phyloP scores from a whole-genome alignment of 2,888 invertebrate species.

The Pammene fasciana region DNA sequence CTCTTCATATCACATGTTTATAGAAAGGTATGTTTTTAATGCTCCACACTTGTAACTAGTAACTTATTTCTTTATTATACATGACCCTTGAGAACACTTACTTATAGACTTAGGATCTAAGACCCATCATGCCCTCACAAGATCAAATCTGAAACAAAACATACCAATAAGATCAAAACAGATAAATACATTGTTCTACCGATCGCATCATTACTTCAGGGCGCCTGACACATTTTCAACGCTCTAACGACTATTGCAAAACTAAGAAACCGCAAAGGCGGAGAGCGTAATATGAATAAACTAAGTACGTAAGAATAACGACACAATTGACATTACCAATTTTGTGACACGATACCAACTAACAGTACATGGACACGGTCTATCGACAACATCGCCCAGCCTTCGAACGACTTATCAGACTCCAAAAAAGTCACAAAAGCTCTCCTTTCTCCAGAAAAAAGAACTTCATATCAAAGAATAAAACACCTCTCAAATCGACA shows the following conservation, averaged over 20 bases:
- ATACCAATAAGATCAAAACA: constrained; percentile 46
- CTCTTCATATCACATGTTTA: no score
- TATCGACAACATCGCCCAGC: constrained; percentile 62
- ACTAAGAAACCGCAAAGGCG: constrained; percentile 63
- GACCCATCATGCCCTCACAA: constrained; percentile 49
- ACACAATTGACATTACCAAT: constrained; percentile 50
- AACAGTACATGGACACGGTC: constrained; percentile 67
- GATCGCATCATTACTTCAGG: constrained; percentile 43
- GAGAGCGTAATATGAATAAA: constrained; percentile 44
- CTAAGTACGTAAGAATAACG: constrained; percentile 49
- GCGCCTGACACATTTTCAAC: constrained; percentile 80
- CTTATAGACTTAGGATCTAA: constrained; percentile 46
- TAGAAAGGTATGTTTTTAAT: neutral
- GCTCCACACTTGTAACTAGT: neutral
- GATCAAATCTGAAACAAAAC: constrained; percentile 46
- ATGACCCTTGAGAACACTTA: constrained; percentile 14
- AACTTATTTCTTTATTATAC: neutral
- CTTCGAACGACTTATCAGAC: constrained; percentile 54
- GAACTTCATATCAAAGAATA: constrained; percentile 60
- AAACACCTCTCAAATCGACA: constrained; percentile 64
- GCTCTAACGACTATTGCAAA: constrained; percentile 80
- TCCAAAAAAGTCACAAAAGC: constrained; percentile 61
- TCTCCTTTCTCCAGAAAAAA: constrained; percentile 67
- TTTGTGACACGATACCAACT: constrained; percentile 55
- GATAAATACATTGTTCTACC: constrained; percentile 40